Conservation (phyloP, 2,797 vertebrate genomes). For the Taeniopygia guttata region DNA sequence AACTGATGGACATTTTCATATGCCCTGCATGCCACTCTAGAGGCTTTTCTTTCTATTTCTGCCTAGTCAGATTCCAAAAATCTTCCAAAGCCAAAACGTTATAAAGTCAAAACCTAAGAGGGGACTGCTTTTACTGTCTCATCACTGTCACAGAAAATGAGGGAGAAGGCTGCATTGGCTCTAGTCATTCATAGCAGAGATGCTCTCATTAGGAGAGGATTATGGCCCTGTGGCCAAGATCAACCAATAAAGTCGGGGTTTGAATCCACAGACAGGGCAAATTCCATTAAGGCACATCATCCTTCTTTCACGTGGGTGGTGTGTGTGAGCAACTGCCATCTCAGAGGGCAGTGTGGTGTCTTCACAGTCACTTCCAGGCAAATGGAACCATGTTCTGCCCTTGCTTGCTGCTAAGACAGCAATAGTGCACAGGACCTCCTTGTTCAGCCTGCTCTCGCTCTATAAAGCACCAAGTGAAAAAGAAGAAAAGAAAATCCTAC, state of each 20-base stretch:
- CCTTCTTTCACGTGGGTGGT: background rate
- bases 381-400: background rate
- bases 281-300: background rate
- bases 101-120: conserved; percentile 4
- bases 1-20: conserved; percentile 10
- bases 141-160: conserved; percentile 10
- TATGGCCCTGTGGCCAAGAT: background rate
- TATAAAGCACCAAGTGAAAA: background rate
- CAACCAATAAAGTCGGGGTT: background rate
- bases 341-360: background rate
- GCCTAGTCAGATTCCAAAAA: background rate
- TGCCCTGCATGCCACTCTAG: background rate
- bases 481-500: background rate
- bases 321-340: background rate
- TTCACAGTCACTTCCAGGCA: background rate
- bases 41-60: conserved; percentile 35
- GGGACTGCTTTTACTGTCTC: background rate
- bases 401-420: background rate
- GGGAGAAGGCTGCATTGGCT: background rate
- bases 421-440: background rate
- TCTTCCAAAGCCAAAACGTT: background rate
- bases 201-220: background rate
- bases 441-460: background rate
- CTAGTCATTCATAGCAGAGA: background rate
- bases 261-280: background rate